phyloP scores from a whole-genome alignment of 2,888 invertebrate species.

The Tetropium fuscum region DNA sequence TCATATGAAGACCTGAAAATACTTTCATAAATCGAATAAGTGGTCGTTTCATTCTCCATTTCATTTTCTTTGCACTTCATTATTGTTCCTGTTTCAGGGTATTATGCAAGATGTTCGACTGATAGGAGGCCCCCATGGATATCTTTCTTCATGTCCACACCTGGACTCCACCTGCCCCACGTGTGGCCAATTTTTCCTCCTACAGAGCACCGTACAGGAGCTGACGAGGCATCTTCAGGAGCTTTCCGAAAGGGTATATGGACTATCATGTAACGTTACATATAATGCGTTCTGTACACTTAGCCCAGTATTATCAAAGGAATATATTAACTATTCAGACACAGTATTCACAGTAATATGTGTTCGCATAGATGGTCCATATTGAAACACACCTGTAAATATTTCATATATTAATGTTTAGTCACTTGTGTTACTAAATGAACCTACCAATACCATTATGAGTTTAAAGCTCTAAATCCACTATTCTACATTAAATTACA shows the following conservation, averaged over 20 bases:
- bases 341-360: too few species aligned
- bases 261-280: constrained; percentile 65
- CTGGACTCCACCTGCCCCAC: constrained; percentile 90
- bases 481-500: too few species aligned
- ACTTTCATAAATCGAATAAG: too few species aligned
- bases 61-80: background rate
- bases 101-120: constrained; percentile 89
- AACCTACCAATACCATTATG: too few species aligned
- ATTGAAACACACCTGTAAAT: too few species aligned
- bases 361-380: too few species aligned
- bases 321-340: too few species aligned
- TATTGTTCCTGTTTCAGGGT: constrained; percentile 74
- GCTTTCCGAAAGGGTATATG: constrained; percentile 85
- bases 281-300: constrained; percentile 63
- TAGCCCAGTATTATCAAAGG: constrained; percentile 48
- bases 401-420: too few species aligned
- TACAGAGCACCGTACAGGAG: constrained; percentile 86
- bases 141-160: constrained; percentile 87
- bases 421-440: too few species aligned
- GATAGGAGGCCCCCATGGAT: constrained; percentile 87
- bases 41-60: background rate
- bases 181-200: constrained; percentile 87
- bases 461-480: too few species aligned
- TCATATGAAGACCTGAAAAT: too few species aligned
- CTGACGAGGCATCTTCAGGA: constrained; percentile 84